Base-by-base conservation (phyloP, 2,113 vertebrate genomes). In the Halichoeres trimaculatus region DNA sequence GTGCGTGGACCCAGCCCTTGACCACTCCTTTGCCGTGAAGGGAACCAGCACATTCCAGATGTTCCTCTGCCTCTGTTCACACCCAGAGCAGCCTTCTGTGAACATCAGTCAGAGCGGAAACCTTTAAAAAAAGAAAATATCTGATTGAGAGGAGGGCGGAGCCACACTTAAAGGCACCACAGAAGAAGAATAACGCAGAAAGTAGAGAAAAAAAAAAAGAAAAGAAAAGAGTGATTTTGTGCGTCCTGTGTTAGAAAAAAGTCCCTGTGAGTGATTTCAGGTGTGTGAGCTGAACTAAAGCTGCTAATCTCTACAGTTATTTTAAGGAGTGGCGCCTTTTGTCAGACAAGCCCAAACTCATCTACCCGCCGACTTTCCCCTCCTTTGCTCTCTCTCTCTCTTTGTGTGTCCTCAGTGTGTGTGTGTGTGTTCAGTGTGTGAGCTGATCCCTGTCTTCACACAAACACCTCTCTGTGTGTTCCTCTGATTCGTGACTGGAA, bases 291-390 rank as follows among this genome's bases (percentile, higher is more conserved):
- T 55, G 35, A 24, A 10, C 53, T 60, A n/a, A 1, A 19, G 70
- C 81, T 59, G 67, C 76, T 80, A 78, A 70, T 79, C 71, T 74
- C 43, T 36, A 30, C 85, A 81, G 90, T 90, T 92, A 91, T 90
- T 90, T 89, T 79, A 92, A 91, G 92, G 90, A 91, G 90, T 91
- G 91, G 88, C 75, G 1, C 41, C 40, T 58, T 69, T 77, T 20
- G 14, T 55, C 53, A 79, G 85, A 86, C 92, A 88, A 90, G 92
- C 53, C 89, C 56, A 47, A 81, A 93, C 92, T 70, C 87, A 93
- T 90, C 90, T 51, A 53, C 30, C 40, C 5, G 14, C 20, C 41
- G 19, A 69, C 35, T 66, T 59, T 17, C 69, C 59, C 55, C 74
- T 69, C 67, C 36, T 16, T 7, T 2, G n/a, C 45, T 1, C 72